phyloP scores from a whole-genome alignment of 2,797 vertebrate genomes.

The Amniataba percoides region DNA sequence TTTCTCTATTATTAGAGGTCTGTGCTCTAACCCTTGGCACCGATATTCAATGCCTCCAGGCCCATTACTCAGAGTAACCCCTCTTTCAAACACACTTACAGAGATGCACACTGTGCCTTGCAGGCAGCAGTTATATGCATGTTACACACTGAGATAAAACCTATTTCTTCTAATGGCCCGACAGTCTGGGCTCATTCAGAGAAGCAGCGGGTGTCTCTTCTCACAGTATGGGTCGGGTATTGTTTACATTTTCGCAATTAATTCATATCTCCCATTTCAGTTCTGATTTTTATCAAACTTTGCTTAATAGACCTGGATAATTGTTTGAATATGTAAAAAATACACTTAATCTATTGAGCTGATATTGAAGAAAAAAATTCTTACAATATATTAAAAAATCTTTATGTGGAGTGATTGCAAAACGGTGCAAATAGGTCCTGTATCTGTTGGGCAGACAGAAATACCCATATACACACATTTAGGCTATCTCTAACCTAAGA shows the following conservation, averaged over 20 bases:
- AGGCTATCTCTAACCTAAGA: neutral
- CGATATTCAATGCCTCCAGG: slow-evolving; percentile 33
- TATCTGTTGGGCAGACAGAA: neutral
- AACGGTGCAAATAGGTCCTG: neutral
- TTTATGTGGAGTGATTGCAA: too few relatives aligned
- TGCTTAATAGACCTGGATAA: slow-evolving; percentile 13
- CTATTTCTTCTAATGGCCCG: slow-evolving; percentile 63
- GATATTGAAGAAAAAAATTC: neutral
- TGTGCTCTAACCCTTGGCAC: slow-evolving; percentile 20
- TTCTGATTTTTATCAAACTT: slow-evolving; percentile 1
- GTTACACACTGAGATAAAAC: slow-evolving; percentile 66
- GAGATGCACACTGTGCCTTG: slow-evolving; percentile 44
- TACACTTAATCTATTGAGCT: too few relatives aligned
- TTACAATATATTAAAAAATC: too few relatives aligned
- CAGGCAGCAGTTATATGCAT: slow-evolving; percentile 59
- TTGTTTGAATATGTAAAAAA: neutral
- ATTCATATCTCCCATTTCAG: slow-evolving; percentile 31
- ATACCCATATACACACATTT: neutral
- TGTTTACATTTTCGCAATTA: slow-evolving; percentile 36
- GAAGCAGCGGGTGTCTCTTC: slow-evolving; percentile 41
- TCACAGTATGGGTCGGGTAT: slow-evolving; percentile 22
- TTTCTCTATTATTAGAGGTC: slow-evolving; percentile 40
- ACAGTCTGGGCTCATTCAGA: slow-evolving; percentile 66
- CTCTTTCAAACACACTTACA: slow-evolving; percentile 46
- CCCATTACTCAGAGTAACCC: slow-evolving; percentile 58